Evolutionary conservation across 2,888 invertebrate species (phyloP), one percentile per base, ranked within the genome.

Genomic region (Eupeodes latifasciatus): DNA sequence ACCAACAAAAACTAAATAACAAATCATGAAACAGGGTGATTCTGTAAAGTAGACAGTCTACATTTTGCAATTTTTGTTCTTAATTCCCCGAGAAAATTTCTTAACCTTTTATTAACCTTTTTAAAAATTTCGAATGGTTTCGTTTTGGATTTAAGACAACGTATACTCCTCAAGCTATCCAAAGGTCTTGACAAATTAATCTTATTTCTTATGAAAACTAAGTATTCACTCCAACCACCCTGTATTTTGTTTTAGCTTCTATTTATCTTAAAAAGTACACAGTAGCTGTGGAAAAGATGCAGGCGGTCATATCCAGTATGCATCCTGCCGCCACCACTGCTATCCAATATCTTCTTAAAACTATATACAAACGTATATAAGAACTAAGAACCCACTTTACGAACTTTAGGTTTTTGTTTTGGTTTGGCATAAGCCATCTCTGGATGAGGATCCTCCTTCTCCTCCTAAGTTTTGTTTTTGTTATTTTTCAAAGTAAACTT

Each of bases 251-350:
- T 9, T 40, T 44, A 11, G 5, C 11, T 62, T 1, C 79, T 80
- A 61, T 78, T 59, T 74, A 62, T 84, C 53, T 84, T 55, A 53
- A 67, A 80, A 71, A 69, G 47, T 79, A 74, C 85, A 85, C 86
- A 86, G 86, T 79, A 86, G 86, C 85, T 78, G 12, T 10, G 78
- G n/a, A 47, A 47, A 47, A 44, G 77, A 81, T 66, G 76, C 77
- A 66, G 81, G 81, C 77, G 81, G 81, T 81, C 81, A 72, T 81
- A 77, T 71, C 81, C 76, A 77, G 77, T 77, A 67, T 76, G 64
- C 47, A 51, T 49, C 36, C 57, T 9, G 40, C 27, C 27, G 27
- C 27, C 2, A 27, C 27, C 2, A 27, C 3, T 40, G 40, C 40
- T 6, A 40, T 40, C 14, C 66, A 69, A 76, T 64, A 66, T 72